Evolutionary conservation across 2,888 invertebrate species (phyloP).

Genomic region (Harpagoxenus sublaevis): DNA sequence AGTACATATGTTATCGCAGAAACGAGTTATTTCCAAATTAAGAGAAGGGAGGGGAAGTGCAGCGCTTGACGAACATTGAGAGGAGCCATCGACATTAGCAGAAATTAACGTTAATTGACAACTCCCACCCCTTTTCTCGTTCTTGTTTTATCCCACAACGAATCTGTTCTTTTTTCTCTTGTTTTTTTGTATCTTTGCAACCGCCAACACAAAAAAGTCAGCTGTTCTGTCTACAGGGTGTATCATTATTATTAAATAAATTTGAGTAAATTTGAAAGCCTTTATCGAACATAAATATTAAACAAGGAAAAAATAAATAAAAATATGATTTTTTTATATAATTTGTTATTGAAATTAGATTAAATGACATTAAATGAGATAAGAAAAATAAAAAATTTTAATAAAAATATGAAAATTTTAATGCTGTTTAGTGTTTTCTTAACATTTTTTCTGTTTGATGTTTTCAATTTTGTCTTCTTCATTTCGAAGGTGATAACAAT

Average conservation of each 20-base stretch:
- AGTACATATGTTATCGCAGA: constrained; percentile 60
- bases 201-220: not conserved
- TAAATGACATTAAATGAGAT: not conserved
- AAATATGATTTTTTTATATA: not conserved
- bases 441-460: not conserved
- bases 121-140: constrained; percentile 73
- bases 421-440: not conserved
- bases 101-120: constrained; percentile 85
- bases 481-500: not conserved
- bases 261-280: not conserved
- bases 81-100: constrained; percentile 80
- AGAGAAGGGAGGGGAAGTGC: constrained; percentile 57
- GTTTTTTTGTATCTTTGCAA: not conserved
- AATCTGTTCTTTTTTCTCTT: constrained; percentile 20
- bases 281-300: not conserved
- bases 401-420: not conserved
- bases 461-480: not conserved
- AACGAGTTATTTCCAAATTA: constrained; percentile 75
- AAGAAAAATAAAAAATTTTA: not conserved
- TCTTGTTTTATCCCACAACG: constrained; percentile 32
- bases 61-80: constrained; percentile 73
- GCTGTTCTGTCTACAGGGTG: not conserved
- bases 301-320: not conserved
- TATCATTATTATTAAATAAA: constrained; percentile 7
- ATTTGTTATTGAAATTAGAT: not conserved